These are phyloP conservation scores for Incurvaria masculella DNA, from an alignment of 2,888 invertebrate species.

Conservation along the genomic window DNA sequence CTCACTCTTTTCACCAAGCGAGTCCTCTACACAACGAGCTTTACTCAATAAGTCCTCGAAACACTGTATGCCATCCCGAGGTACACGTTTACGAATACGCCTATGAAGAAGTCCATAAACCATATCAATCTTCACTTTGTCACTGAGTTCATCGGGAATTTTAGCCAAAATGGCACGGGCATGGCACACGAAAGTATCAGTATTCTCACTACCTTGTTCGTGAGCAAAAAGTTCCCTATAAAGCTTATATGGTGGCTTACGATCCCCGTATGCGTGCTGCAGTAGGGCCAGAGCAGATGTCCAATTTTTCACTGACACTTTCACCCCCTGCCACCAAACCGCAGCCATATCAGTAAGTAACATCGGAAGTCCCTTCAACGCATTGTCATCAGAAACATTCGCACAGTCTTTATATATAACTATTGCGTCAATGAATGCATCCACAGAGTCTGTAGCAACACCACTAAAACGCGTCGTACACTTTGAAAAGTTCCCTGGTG, in stretches of 20 bases:
- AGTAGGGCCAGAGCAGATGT: constrained; percentile 7
- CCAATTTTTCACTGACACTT: constrained; percentile 10
- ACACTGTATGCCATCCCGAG: constrained; percentile 17
- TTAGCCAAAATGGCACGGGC: constrained; percentile 10
- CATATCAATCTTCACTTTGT: constrained; percentile 13
- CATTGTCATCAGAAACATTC: constrained; percentile 6
- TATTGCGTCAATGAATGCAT: constrained; percentile 10
- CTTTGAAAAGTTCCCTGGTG: constrained; percentile 6
- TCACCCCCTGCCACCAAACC: constrained; percentile 14
- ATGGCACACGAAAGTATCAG: constrained; percentile 11
- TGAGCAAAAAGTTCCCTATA: constrained; percentile 9
- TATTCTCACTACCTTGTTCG: constrained; percentile 8
- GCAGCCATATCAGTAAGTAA: constrained; percentile 11
- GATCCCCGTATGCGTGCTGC: constrained; percentile 8
- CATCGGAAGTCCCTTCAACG: constrained; percentile 8
- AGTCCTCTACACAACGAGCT: constrained; percentile 7
- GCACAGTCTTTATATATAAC: constrained; percentile 9
- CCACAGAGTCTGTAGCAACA: constrained; percentile 1
- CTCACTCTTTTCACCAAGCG: neutral
- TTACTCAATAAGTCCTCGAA: constrained; percentile 5
- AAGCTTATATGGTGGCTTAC: constrained; percentile 10
- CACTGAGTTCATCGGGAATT: constrained; percentile 7
- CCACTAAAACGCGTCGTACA: constrained; percentile 10
- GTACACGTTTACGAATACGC: constrained; percentile 13
- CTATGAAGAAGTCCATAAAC: constrained; percentile 11